A percentile compares a stretch with the other conserved stretches of the same genome.
Conservation (phyloP, 2,797 vertebrate genomes). For the Myotis pilosus region DNA sequence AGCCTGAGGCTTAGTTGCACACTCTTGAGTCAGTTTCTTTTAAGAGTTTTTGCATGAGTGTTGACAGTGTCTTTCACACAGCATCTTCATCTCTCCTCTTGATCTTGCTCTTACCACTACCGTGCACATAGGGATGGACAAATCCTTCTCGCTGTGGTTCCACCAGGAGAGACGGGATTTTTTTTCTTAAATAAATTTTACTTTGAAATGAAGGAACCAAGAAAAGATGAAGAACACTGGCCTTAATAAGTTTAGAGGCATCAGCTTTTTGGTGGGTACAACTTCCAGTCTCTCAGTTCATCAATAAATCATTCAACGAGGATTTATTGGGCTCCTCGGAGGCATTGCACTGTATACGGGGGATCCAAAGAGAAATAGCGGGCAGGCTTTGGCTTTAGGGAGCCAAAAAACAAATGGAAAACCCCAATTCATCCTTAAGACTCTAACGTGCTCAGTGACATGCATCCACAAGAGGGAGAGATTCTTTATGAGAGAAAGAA, state of each 20-base stretch:
- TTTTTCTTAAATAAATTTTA: neutral
- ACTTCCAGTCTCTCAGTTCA: neutral
- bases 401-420: neutral
- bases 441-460: neutral
- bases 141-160: neutral
- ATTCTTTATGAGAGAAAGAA: neutral
- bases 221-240: neutral
- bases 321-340: neutral
- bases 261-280: neutral
- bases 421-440: neutral
- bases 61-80: neutral
- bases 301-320: neutral
- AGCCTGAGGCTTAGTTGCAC: neutral
- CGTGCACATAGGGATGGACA: neutral
- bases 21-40: neutral
- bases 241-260: neutral
- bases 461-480: neutral
- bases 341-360: neutral
- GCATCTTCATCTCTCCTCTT: neutral
- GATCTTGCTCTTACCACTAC: neutral
- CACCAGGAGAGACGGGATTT: neutral
- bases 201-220: constrained; percentile 48
- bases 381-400: neutral
- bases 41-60: neutral
- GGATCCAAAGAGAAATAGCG: neutral